A percentile compares a stretch with the other conserved stretches of the same genome.
These are phyloP conservation scores for Pangasius krempfi DNA, from an alignment of 2,797 vertebrate genomes.

Conservation along the genomic window DNA sequence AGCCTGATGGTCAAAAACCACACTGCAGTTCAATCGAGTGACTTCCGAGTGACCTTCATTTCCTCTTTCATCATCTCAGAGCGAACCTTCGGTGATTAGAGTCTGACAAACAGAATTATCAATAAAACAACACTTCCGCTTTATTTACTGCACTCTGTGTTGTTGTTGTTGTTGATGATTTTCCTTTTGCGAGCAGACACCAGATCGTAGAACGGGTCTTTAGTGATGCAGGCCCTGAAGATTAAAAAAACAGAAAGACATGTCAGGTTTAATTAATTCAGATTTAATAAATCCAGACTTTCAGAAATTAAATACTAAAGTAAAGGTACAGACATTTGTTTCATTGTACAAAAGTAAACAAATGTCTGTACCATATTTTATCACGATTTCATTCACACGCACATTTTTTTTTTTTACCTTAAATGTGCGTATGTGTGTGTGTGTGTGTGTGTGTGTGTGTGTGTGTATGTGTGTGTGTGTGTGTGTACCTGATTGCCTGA, in stretches of 20 bases:
- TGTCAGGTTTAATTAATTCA: background rate
- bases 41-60: background rate
- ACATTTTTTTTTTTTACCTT: background rate
- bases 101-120: background rate
- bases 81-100: too few species aligned
- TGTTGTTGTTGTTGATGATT: slow-evolving; percentile 66
- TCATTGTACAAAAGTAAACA: background rate
- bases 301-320: background rate
- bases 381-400: background rate
- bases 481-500: slow-evolving; percentile 83
- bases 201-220: slow-evolving; percentile 91
- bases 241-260: background rate
- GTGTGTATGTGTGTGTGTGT: background rate
- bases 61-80: background rate
- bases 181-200: slow-evolving; percentile 86
- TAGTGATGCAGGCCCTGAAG: slow-evolving; percentile 86
- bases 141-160: slow-evolving; percentile 37
- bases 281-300: background rate
- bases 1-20: background rate
- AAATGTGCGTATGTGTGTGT: background rate
- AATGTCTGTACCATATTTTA: background rate
- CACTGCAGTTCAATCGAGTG: too few species aligned
- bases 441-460: background rate
- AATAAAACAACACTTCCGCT: background rate
- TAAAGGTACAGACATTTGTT: too few species aligned